phyloP scores from a whole-genome alignment of 2,797 vertebrate species.

The Malurus leucopterus region DNA sequence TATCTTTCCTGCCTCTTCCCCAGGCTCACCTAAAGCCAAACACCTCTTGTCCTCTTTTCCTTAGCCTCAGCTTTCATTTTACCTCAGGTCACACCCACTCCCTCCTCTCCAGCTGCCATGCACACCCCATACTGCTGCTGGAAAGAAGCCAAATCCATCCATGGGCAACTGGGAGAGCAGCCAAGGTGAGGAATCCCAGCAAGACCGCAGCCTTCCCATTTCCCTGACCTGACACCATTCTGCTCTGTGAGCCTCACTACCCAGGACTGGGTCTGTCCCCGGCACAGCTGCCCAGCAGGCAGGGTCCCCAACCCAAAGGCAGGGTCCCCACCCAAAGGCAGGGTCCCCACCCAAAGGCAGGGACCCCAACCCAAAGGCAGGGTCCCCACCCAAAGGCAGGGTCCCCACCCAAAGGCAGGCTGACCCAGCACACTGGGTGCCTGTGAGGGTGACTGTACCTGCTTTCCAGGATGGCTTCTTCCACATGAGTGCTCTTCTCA shows the following conservation, averaged over 20 bases:
- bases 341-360: not conserved
- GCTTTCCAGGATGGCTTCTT: conserved; percentile 90
- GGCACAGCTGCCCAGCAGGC: not conserved
- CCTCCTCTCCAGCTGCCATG: not conserved
- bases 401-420: not conserved
- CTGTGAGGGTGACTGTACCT: conserved; percentile 64
- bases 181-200: fast-evolving
- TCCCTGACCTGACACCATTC: not conserved
- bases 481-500: conserved; percentile 83
- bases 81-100: not conserved
- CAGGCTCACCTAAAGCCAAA: not conserved
- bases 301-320: not conserved
- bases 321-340: not conserved
- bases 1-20: not conserved
- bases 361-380: not conserved
- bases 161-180: not conserved
- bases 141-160: not conserved
- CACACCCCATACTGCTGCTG: not conserved
- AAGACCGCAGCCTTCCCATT: fast-evolving
- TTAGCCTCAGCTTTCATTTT: not conserved
- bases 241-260: not conserved
- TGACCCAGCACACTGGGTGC: not conserved
- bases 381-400: not conserved
- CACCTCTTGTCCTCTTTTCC: not conserved
- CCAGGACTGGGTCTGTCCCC: not conserved